Percentiles rank a stretch among this genome's conserved stretches.
Evolutionary conservation across 2,888 invertebrate species (phyloP).

Genomic region (Ariolimax columbianus): DNA sequence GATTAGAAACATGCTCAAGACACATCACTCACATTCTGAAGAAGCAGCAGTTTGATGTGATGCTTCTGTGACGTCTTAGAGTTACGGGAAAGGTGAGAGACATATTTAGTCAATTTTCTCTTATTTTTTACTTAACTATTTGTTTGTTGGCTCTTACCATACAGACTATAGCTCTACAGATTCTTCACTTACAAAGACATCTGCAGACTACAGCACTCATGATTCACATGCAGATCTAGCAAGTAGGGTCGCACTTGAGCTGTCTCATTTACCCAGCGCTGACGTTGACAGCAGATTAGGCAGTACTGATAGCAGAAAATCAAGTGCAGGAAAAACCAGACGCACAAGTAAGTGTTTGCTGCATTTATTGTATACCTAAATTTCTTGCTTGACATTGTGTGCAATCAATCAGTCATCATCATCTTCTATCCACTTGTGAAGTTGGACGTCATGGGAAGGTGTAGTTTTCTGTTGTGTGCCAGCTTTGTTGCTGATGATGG

Average conservation of each 20-base stretch:
- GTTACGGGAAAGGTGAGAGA: no score
- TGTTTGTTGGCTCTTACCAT: not conserved
- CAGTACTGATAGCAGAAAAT: slow-evolving; percentile 57
- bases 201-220: not conserved
- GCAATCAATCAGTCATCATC: no score
- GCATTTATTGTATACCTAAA: not conserved
- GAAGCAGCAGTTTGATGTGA: no score
- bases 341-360: slow-evolving; percentile 32
- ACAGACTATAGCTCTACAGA: slow-evolving; percentile 18
- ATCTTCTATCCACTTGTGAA: no score
- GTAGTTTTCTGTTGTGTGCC: no score
- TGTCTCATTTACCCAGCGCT: slow-evolving; percentile 13
- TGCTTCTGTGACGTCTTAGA: no score
- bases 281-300: slow-evolving; percentile 39
- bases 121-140: not conserved
- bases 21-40: no score
- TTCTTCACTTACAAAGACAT: slow-evolving; percentile 12
- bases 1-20: no score
- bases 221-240: not conserved
- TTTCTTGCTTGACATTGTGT: not conserved
- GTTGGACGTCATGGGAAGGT: no score
- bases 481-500: no score
- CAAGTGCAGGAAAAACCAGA: slow-evolving; percentile 54
- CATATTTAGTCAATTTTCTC: no score
- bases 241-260: not conserved